A percentile compares a stretch with the other conserved stretches of the same genome.
phyloP scores from a whole-genome alignment of 30 jellyfish, hydroid and myxozoan genomes.

The Turritopsis rubra region DNA sequence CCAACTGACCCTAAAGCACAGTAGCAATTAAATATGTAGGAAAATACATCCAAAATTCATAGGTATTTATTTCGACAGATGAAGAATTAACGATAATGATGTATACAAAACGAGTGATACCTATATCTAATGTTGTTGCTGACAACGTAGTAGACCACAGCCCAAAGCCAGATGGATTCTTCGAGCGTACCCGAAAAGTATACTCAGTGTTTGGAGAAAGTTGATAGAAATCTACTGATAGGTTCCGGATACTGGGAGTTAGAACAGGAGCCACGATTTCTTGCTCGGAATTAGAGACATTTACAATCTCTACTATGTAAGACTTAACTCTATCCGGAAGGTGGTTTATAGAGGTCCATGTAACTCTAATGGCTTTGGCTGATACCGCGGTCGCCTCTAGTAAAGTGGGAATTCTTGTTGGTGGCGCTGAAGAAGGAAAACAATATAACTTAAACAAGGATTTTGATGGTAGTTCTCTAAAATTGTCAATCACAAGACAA shows the following conservation, averaged over 20 bases:
- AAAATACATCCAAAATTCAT: neutral
- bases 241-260: neutral
- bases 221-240: neutral
- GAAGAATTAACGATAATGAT: no score
- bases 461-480: no score
- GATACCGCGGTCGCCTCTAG: neutral
- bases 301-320: neutral
- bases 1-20: neutral
- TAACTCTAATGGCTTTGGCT: neutral
- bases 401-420: neutral
- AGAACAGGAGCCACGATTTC: neutral
- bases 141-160: neutral
- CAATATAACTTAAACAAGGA: neutral
- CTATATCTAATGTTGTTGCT: neutral
- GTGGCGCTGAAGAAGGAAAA: neutral
- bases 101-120: neutral
- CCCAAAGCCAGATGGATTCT: neutral
- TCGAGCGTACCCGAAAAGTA: neutral
- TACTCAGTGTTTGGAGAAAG: neutral
- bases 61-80: no score
- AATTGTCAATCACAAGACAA: no score
- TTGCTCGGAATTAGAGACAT: neutral
- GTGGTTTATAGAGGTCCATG: neutral
- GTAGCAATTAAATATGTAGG: neutral
- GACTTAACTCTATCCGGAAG: neutral